These are phyloP conservation scores for Heteromurus nitidus DNA, from an alignment of 2,888 invertebrate species.

Conservation along the genomic window DNA sequence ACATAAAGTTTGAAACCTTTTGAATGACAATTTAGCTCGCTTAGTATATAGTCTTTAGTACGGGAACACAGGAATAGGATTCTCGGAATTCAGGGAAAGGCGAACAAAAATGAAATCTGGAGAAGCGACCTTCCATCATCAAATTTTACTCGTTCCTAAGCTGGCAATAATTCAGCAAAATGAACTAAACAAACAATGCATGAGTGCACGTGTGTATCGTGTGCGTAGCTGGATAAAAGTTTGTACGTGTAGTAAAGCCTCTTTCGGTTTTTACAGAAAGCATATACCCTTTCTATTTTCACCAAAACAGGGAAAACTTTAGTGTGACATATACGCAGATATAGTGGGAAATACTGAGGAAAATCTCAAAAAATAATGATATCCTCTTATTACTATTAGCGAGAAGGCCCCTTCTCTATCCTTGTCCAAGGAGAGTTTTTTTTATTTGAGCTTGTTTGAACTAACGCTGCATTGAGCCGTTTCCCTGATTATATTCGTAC, in stretches of 20 bases:
- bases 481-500: background rate
- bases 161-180: background rate
- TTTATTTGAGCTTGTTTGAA: conserved; percentile 12
- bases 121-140: conserved; percentile 16
- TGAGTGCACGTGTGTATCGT: background rate
- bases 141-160: conserved; percentile 2
- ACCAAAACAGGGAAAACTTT: no score
- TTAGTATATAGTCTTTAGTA: no score
- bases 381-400: conserved; percentile 19
- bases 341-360: background rate
- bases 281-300: no score
- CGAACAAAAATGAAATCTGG: conserved; percentile 24
- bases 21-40: no score
- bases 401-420: background rate
- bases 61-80: background rate
- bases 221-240: no score
- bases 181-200: background rate
- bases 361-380: conserved; percentile 32
- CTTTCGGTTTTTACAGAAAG: no score
- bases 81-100: background rate
- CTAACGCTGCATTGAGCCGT: background rate
- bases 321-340: no score
- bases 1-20: no score
- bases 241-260: no score
- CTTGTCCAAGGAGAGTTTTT: background rate